Evolutionary conservation across 2,113 vertebrate genomes (phyloP).

Genomic region (Rhombomys opimus): DNA sequence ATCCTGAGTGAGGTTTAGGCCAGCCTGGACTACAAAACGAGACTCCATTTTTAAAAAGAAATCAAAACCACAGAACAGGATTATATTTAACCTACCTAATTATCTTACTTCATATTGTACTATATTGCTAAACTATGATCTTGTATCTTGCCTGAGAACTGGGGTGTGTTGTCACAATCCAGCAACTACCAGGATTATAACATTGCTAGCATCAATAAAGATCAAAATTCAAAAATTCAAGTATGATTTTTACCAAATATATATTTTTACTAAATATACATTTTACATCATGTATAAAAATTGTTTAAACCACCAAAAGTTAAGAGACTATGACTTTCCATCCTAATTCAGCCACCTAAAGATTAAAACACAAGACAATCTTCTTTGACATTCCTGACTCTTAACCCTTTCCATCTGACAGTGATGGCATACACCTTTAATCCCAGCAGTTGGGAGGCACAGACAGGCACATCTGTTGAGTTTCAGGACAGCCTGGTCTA

Average conservation of each 20-base stretch:
- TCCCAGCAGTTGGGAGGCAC: not conserved
- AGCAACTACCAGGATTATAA: not conserved
- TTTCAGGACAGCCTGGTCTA: too few species aligned
- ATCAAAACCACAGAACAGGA: not conserved
- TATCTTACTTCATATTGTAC: not conserved
- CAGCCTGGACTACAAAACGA: not conserved
- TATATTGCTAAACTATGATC: not conserved
- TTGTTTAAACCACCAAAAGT: not conserved
- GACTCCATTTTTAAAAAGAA: not conserved
- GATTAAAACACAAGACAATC: constrained; percentile 1
- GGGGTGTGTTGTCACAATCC: not conserved
- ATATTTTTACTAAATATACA: too few species aligned
- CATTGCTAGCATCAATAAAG: not conserved
- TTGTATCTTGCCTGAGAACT: not conserved
- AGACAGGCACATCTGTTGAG: not conserved
- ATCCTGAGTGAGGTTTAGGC: not conserved
- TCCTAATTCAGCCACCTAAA: not conserved
- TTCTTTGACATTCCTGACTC: not conserved
- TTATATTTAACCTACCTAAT: not conserved
- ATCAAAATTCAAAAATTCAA: not conserved
- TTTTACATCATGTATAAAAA: not conserved
- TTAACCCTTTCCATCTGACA: not conserved
- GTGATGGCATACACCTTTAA: not conserved
- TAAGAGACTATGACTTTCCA: not conserved
- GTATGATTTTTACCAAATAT: not conserved